These are phyloP conservation scores for Oryzias woworae DNA, from an alignment of 2,113 vertebrate species.

Conservation along the genomic window DNA sequence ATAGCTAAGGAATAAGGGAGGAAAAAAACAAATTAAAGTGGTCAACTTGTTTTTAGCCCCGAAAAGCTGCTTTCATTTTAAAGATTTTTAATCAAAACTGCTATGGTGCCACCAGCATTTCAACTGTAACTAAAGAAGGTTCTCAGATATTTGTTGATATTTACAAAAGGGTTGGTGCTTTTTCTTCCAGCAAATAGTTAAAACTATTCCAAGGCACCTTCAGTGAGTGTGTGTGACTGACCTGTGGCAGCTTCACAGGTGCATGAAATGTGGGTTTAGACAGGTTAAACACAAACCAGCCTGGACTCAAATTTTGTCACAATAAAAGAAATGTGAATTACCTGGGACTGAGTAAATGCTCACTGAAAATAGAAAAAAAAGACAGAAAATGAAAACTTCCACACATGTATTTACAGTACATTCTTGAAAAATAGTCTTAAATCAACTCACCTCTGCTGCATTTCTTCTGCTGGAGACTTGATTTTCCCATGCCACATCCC, in stretches of 20 bases:
- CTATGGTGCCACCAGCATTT: neutral
- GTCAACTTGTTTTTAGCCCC: neutral
- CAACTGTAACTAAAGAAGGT: neutral
- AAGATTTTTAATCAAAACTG: neutral
- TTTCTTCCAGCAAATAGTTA: neutral
- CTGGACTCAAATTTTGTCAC: neutral
- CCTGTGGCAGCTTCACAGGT: constrained; percentile 70
- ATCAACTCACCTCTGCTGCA: constrained; percentile 61
- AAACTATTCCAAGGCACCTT: neutral
- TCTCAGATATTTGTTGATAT: neutral
- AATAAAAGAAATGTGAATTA: constrained; percentile 40
- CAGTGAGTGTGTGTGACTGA: constrained; percentile 37
- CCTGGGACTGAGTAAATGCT: constrained; percentile 68
- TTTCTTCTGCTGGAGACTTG: constrained; percentile 53
- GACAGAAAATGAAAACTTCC: neutral
- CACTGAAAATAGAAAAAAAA: constrained; percentile 35
- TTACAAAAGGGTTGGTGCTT: neutral
- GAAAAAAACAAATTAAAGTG: neutral
- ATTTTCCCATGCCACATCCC: constrained; percentile 75
- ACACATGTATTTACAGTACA: neutral
- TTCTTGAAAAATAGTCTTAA: neutral
- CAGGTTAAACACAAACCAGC: neutral
- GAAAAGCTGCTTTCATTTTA: no score
- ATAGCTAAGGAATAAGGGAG: constrained; percentile 77
- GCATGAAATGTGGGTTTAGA: constrained; percentile 11